phyloP scores from a whole-genome alignment of 2,797 vertebrate species.

The Enteromius paludinosus region DNA sequence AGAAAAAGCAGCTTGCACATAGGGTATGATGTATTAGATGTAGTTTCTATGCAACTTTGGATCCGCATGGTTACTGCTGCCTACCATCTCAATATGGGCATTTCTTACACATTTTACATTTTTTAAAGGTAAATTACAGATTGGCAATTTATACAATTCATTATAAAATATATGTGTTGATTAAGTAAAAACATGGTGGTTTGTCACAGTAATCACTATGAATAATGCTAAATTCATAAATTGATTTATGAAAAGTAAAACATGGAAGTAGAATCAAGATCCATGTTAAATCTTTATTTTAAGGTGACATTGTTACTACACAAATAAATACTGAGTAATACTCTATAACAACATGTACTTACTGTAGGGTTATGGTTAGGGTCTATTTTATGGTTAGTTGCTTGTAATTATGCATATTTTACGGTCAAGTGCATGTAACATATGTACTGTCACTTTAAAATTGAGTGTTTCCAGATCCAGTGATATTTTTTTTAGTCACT shows the following conservation, averaged over 20 bases:
- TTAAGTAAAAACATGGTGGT: not conserved
- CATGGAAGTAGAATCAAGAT: not conserved
- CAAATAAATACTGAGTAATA: not conserved
- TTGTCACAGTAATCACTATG: not conserved
- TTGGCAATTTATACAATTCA: not conserved
- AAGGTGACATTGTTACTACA: not conserved
- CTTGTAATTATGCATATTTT: not conserved
- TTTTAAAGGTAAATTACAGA: not conserved
- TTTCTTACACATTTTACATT: not conserved
- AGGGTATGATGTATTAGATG: not conserved
- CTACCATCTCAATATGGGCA: not conserved
- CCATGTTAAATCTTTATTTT: not conserved
- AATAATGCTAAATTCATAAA: not conserved
- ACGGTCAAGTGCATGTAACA: not conserved
- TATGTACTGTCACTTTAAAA: constrained; percentile 1
- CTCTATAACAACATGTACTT: not conserved
- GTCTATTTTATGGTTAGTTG: not conserved
- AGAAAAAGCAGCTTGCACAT: not conserved
- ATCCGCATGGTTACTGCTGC: not conserved
- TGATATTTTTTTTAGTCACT: not conserved
- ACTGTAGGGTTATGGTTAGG: not conserved
- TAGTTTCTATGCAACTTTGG: constrained; percentile 7
- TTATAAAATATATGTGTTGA: not conserved
- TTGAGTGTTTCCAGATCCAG: not conserved
- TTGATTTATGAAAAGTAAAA: not conserved